Conservation (phyloP, 2,888 invertebrate genomes). For the Plebejus anna region DNA sequence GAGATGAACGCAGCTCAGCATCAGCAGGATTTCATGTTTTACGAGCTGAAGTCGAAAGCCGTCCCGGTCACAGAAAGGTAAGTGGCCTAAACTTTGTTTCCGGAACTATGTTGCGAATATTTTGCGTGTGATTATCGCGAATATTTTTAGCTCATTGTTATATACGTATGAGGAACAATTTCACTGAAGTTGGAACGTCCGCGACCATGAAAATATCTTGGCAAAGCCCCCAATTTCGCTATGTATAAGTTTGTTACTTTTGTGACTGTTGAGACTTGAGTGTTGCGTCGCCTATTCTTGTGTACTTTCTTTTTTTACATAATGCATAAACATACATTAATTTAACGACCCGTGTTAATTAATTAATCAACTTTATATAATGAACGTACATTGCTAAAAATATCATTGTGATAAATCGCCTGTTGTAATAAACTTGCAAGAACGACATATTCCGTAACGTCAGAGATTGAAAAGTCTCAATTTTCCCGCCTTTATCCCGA, state of each 20-base stretch:
- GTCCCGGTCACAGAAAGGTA: constrained; percentile 81
- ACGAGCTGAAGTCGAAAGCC: constrained; percentile 81
- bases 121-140: constrained; percentile 44
- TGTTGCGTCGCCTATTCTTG: background rate
- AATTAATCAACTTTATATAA: background rate
- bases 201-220: constrained; percentile 74
- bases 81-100: constrained; percentile 44
- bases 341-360: background rate
- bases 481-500: constrained; percentile 24
- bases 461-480: background rate
- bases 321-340: background rate
- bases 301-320: constrained; percentile 7
- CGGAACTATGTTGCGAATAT: constrained; percentile 29
- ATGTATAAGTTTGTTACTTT: constrained; percentile 52
- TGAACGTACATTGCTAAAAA: background rate
- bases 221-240: constrained; percentile 67
- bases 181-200: constrained; percentile 60
- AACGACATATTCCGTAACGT: background rate
- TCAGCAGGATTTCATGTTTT: constrained; percentile 81
- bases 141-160: constrained; percentile 69
- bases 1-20: constrained; percentile 78
- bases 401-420: background rate
- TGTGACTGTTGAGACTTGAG: constrained; percentile 30
- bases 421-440: constrained; percentile 9
- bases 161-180: constrained; percentile 66